Evolutionary conservation across 2,888 invertebrate genomes (phyloP).

Genomic region (Catocala sponsa): DNA sequence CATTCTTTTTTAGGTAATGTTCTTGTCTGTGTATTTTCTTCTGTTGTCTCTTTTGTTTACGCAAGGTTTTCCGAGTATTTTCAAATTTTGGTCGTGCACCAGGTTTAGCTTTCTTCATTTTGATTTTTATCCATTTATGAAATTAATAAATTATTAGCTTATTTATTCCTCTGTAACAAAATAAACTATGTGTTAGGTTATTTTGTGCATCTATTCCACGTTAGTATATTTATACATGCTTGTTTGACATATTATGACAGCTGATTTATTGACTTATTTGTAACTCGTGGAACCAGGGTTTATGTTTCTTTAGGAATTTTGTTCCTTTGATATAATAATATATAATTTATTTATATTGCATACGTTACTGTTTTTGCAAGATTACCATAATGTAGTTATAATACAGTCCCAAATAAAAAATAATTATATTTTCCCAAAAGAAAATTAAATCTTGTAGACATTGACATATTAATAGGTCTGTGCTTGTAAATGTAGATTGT

Average conservation of each 20-base stretch:
- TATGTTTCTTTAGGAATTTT: neutral
- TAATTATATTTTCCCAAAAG: too few relatives aligned
- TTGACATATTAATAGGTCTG: too few relatives aligned
- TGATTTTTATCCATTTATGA: constrained; percentile 14
- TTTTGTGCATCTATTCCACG: constrained; percentile 11
- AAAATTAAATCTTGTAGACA: too few relatives aligned
- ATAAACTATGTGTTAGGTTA: constrained; percentile 40
- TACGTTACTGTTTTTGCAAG: too few relatives aligned
- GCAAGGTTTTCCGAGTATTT: constrained; percentile 90
- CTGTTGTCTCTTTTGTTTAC: constrained; percentile 91
- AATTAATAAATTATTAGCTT: neutral
- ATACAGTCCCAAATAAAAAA: too few relatives aligned
- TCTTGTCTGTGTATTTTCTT: constrained; percentile 89
- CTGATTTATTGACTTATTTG: neutral
- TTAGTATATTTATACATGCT: neutral
- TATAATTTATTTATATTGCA: too few relatives aligned
- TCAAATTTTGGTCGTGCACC: constrained; percentile 60
- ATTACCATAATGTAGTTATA: too few relatives aligned
- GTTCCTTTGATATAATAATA: too few relatives aligned
- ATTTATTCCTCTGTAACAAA: neutral
- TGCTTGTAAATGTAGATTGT: too few relatives aligned
- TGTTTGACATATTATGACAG: constrained; percentile 4
- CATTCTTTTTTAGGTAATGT: constrained; percentile 77
- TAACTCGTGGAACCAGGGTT: neutral
- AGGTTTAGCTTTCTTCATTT: constrained; percentile 71